A percentile compares a stretch with the other conserved stretches of the same genome.
phyloP scores from a whole-genome alignment of 2,113 vertebrate genomes.

The Tachysurus vachellii region DNA sequence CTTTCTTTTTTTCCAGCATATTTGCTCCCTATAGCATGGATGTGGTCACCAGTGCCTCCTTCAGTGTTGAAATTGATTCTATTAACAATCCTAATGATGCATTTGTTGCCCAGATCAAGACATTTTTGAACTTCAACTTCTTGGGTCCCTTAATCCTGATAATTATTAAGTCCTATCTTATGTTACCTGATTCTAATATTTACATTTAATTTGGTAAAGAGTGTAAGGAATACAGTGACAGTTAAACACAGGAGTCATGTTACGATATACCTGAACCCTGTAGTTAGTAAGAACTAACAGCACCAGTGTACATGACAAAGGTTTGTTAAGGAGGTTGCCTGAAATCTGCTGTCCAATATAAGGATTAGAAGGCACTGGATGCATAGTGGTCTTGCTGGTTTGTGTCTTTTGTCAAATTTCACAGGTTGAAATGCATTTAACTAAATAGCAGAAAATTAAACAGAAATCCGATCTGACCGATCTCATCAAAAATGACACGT shows the following conservation, averaged over 20 bases:
- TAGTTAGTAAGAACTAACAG: background rate
- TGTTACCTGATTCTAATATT: background rate
- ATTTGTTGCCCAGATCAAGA: slow-evolving; percentile 76
- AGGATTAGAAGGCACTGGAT: background rate
- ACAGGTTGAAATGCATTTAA: background rate
- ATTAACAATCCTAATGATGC: slow-evolving; percentile 75
- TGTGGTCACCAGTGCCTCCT: slow-evolving; percentile 75
- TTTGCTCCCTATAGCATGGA: slow-evolving; percentile 76
- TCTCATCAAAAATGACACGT: background rate
- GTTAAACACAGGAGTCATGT: background rate
- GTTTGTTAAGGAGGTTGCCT: background rate
- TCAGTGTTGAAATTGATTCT: slow-evolving; percentile 77
- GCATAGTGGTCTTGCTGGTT: background rate
- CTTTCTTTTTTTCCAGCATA: slow-evolving; percentile 46
- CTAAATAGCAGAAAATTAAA: background rate
- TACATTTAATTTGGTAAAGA: background rate
- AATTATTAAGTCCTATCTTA: slow-evolving; percentile 60
- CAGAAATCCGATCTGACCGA: background rate
- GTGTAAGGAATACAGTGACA: background rate
- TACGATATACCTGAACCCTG: background rate
- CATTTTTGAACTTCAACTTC: slow-evolving; percentile 70
- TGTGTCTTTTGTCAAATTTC: background rate
- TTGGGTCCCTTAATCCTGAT: slow-evolving; percentile 65
- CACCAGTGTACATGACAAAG: background rate
- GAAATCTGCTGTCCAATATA: background rate